Percentiles rank a stretch among this genome's conserved stretches.
Conservation (phyloP, 2,797 vertebrate species). For the Heliangelus exortis region DNA sequence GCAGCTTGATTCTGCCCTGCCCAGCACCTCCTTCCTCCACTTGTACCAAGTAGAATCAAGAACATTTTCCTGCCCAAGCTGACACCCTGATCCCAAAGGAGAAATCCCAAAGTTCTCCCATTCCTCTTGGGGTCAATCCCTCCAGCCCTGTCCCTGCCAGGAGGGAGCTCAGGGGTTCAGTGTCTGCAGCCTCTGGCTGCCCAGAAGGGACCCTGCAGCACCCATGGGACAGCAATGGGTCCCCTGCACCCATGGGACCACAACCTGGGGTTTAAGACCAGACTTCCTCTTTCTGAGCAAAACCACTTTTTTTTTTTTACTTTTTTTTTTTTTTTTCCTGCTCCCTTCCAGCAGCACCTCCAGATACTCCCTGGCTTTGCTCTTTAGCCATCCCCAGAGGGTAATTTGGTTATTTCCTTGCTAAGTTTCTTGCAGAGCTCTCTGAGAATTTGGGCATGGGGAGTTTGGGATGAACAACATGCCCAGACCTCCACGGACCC, state of each 20-base stretch:
- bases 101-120: background rate
- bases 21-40: background rate
- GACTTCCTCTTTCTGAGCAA: background rate
- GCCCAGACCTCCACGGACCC: rapidly evolving
- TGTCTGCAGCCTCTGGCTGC: background rate
- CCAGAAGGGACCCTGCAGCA: background rate
- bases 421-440: background rate
- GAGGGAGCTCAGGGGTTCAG: background rate
- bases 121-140: background rate
- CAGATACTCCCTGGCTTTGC: rapidly evolving
- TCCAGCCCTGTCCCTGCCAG: background rate
- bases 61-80: background rate
- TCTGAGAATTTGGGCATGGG: background rate
- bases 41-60: background rate
- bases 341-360: background rate
- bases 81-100: rapidly evolving
- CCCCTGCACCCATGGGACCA: too few relatives aligned
- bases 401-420: background rate
- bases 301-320: background rate
- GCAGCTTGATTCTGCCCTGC: background rate
- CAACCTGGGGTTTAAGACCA: background rate
- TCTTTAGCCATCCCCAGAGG: background rate
- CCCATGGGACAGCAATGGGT: background rate
- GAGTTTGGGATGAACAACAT: rapidly evolving
- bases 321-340: background rate